These are phyloP conservation scores for Rhegmatorhina hoffmannsi DNA, from an alignment of 2,113 vertebrate genomes.

Conservation along the genomic window DNA sequence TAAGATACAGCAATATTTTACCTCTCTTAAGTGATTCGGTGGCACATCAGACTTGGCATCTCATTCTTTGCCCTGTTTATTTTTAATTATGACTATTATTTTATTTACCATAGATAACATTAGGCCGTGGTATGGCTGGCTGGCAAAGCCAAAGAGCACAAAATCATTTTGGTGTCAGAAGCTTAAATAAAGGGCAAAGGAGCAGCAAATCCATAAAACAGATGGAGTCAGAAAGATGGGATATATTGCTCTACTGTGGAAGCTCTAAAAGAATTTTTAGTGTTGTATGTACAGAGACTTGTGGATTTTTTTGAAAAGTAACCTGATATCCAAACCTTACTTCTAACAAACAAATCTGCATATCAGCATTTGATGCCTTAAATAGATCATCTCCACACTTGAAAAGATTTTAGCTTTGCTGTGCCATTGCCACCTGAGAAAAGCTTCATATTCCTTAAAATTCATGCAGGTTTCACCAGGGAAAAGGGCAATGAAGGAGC, in stretches of 20 bases:
- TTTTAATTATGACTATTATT: conserved; percentile 63
- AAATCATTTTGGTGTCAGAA: background rate
- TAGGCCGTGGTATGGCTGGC: background rate
- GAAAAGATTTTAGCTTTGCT: background rate
- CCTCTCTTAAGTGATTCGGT: conserved; percentile 14
- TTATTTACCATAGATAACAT: background rate
- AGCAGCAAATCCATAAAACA: background rate
- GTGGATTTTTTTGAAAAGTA: background rate
- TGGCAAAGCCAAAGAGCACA: conserved; percentile 6
- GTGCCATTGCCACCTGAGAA: background rate
- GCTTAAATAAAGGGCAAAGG: background rate
- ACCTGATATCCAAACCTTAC: background rate
- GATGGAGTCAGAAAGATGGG: background rate
- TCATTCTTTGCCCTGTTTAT: conserved; percentile 45
- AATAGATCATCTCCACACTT: background rate
- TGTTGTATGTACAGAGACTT: background rate
- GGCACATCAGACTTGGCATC: background rate
- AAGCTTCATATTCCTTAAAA: background rate
- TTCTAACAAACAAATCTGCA: background rate
- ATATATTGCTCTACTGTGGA: background rate
- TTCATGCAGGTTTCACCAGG: background rate
- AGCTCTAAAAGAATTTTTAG: background rate
- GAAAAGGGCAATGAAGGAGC: background rate
- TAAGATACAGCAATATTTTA: conserved; percentile 49
- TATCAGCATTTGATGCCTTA: background rate